Percentiles rank a stretch among this genome's conserved stretches.
Evolutionary conservation across 2,888 invertebrate genomes (phyloP).

Genomic region (Chloroclystis v-ata): DNA sequence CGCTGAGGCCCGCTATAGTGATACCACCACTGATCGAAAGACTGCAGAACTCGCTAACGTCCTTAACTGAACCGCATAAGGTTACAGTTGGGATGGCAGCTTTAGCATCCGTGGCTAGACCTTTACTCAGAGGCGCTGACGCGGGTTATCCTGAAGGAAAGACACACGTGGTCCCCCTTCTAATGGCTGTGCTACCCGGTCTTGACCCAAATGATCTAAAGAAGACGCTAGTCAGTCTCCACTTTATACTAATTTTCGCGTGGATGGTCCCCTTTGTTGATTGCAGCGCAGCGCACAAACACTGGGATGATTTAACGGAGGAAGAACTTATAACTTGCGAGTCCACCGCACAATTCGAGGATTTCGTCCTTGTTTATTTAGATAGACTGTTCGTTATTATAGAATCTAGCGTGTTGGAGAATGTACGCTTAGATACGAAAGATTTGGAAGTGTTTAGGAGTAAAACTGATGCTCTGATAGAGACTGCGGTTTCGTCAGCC

Average conservation of each 20-base stretch:
- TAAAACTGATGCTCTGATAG: conserved; percentile 83
- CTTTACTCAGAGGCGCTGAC: conserved; percentile 76
- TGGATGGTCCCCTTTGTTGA: conserved; percentile 90
- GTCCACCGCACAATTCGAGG: conserved; percentile 91
- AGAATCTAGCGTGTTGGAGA: conserved; percentile 83
- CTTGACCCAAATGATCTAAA: conserved; percentile 93
- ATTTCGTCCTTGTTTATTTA: conserved; percentile 90
- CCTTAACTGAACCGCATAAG: conserved; percentile 92
- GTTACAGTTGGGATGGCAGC: conserved; percentile 85
- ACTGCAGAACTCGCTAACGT: conserved; percentile 88
- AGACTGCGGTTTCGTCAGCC: conserved; percentile 83
- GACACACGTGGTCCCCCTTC: conserved; percentile 87
- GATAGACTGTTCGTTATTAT: conserved; percentile 86
- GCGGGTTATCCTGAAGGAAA: conserved; percentile 85
- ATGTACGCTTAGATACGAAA: conserved; percentile 81
- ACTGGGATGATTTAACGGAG: conserved; percentile 84
- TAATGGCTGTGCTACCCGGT: conserved; percentile 89
- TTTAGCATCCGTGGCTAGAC: conserved; percentile 82
- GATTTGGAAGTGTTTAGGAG: conserved; percentile 79
- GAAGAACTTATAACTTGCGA: conserved; percentile 86
- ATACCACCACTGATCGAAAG: conserved; percentile 90
- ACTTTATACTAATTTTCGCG: conserved; percentile 86
- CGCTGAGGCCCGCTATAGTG: conserved; percentile 87
- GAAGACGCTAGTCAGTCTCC: conserved; percentile 86
- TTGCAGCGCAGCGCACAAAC: conserved; percentile 85